Conservation (phyloP, 2,797 vertebrate species). For the Poeciliopsis presidionis region DNA sequence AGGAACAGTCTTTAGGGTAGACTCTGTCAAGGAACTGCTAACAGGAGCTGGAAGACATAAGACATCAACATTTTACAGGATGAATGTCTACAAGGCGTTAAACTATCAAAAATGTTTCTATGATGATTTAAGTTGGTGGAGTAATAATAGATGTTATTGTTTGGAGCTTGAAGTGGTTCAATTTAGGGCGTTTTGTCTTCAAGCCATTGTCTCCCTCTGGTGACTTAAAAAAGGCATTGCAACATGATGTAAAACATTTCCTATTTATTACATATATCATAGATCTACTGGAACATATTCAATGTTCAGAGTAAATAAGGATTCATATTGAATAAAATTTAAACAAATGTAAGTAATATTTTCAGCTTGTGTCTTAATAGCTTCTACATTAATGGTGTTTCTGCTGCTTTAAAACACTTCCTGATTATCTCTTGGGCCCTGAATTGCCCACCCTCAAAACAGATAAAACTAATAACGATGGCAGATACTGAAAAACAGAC, state of each 20-base stretch:
- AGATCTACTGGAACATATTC: not conserved
- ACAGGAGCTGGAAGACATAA: slow-evolving; percentile 66
- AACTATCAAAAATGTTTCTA: not conserved
- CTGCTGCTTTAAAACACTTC: not conserved
- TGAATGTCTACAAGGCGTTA: not conserved
- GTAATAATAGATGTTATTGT: not conserved
- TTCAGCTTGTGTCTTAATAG: not conserved
- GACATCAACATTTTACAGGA: not conserved
- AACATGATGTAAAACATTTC: slow-evolving; percentile 9
- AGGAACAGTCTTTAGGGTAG: slow-evolving; percentile 89
- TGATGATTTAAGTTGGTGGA: not conserved
- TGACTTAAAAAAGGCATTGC: slow-evolving; percentile 41
- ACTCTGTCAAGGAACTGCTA: slow-evolving; percentile 86
- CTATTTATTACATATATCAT: not conserved
- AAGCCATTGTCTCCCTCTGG: slow-evolving; percentile 71
- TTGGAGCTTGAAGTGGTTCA: not conserved
- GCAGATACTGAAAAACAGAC: not conserved
- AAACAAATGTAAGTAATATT: not conserved
- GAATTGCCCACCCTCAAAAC: not conserved
- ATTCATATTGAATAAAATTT: not conserved
- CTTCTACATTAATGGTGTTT: not conserved
- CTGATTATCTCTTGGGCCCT: not conserved
- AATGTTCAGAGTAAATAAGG: not conserved
- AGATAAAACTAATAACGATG: not conserved
- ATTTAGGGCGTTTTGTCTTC: slow-evolving; percentile 12